These are phyloP conservation scores for Oscheius sp. DNA, from an alignment of 2,888 invertebrate genomes.

Conservation along the genomic window DNA sequence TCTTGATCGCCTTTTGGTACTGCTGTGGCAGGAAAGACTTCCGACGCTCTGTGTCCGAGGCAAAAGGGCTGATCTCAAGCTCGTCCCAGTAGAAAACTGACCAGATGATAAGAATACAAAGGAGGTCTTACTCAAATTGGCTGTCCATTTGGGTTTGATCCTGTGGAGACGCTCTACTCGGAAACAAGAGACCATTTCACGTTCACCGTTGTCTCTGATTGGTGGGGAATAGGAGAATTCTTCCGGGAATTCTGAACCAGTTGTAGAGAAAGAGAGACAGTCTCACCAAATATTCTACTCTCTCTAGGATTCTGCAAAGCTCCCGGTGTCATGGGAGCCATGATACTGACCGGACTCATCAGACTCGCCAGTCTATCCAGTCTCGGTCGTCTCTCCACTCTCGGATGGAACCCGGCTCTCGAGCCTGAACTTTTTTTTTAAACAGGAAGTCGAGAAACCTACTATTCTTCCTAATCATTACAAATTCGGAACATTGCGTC, in stretches of 20 bases:
- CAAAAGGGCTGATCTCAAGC: slow-evolving; percentile 50
- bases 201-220: slow-evolving; percentile 11
- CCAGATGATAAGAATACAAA: background rate
- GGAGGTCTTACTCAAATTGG: slow-evolving; percentile 44
- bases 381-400: slow-evolving; percentile 6
- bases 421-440: slow-evolving; percentile 38
- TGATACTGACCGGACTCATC: slow-evolving; percentile 38
- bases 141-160: slow-evolving; percentile 59
- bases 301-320: slow-evolving; percentile 38
- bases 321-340: slow-evolving; percentile 46
- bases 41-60: slow-evolving; percentile 40
- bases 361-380: slow-evolving; percentile 13
- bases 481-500: slow-evolving; percentile 48
- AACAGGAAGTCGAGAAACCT: background rate
- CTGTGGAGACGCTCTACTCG: slow-evolving; percentile 50
- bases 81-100: slow-evolving; percentile 54
- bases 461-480: slow-evolving; percentile 58
- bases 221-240: background rate
- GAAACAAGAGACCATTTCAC: slow-evolving; percentile 45
- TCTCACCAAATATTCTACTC: slow-evolving; percentile 3
- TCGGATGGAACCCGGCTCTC: slow-evolving; percentile 53
- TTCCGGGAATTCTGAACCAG: slow-evolving; percentile 30
- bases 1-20: slow-evolving; percentile 49
- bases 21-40: slow-evolving; percentile 51
- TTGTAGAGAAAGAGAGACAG: background rate